phyloP scores from a whole-genome alignment of 2,888 invertebrate species.

The Acleris laterana region DNA sequence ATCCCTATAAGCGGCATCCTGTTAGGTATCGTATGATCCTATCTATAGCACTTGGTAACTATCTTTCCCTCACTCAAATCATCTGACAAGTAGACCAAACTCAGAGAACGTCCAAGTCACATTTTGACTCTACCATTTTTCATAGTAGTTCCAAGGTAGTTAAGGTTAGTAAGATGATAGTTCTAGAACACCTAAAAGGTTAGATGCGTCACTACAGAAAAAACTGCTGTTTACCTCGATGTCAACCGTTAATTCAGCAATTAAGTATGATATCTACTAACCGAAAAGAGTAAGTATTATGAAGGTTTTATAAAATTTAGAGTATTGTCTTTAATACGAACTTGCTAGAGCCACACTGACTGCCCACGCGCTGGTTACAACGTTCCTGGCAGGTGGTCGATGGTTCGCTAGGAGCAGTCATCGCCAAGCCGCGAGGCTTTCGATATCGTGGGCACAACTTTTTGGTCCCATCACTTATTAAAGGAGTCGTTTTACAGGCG shows the following conservation, averaged over 20 bases:
- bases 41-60: no score
- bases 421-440: constrained; percentile 46
- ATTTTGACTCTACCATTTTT: no score
- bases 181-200: no score
- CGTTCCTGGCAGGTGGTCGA: background rate
- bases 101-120: no score
- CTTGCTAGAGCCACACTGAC: constrained; percentile 38
- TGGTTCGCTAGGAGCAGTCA: constrained; percentile 41
- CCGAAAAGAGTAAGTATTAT: constrained; percentile 46
- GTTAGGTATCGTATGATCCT: no score
- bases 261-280: constrained; percentile 39
- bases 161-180: no score
- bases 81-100: no score
- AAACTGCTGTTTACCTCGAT: constrained; percentile 13
- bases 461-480: constrained; percentile 76
- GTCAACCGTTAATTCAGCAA: constrained; percentile 19
- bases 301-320: constrained; percentile 44
- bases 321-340: constrained; percentile 61
- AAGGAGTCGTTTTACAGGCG: constrained; percentile 54
- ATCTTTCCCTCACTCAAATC: no score
- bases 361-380: constrained; percentile 24
- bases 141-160: no score
- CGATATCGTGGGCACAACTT: constrained; percentile 52
- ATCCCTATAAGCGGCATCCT: background rate
- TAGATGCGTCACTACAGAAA: constrained; percentile 8